Conservation (phyloP, 2,113 vertebrate species). For the Strigops habroptila region DNA sequence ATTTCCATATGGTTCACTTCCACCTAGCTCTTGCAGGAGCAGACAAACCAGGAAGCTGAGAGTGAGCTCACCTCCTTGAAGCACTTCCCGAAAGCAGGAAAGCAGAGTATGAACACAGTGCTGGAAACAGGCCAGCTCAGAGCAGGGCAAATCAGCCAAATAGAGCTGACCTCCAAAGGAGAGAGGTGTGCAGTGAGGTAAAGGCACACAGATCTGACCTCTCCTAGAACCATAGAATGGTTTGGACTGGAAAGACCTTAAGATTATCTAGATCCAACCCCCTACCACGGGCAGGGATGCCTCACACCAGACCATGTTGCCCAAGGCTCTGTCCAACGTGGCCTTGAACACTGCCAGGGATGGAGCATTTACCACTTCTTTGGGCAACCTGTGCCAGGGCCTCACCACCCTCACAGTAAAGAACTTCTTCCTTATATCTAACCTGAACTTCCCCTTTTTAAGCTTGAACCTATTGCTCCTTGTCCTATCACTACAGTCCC, state of each 20-base stretch:
- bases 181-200: not conserved
- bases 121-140: not conserved
- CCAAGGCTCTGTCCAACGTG: not conserved
- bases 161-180: not conserved
- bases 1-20: not conserved
- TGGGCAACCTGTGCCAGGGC: too few species aligned
- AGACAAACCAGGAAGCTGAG: not conserved
- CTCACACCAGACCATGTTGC: not conserved
- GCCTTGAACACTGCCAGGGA: not conserved
- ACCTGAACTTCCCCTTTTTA: not conserved
- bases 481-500: not conserved
- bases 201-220: not conserved
- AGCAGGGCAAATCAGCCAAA: accelerated
- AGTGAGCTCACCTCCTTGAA: not conserved
- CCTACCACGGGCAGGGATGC: not conserved
- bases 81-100: not conserved
- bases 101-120: accelerated
- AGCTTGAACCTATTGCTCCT: not conserved
- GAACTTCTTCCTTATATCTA: not conserved
- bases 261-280: not conserved
- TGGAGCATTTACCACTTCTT: too few species aligned
- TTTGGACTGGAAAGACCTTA: not conserved
- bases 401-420: too few species aligned
- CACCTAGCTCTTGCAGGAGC: not conserved
- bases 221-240: not conserved